These are phyloP conservation scores for Lochmaea capreae DNA, from an alignment of 2,888 invertebrate genomes.

Conservation along the genomic window DNA sequence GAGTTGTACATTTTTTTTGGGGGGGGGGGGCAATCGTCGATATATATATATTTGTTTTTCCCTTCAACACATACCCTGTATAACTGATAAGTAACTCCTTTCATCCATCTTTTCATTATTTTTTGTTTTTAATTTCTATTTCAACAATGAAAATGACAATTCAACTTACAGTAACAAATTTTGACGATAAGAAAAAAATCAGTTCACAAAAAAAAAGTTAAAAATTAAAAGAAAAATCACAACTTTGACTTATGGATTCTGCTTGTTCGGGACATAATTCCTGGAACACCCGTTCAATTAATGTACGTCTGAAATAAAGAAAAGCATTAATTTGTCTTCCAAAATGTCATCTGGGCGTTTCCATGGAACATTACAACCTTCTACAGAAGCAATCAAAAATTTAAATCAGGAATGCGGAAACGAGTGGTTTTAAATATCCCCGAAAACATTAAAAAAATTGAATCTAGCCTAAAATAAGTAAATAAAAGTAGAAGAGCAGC, in stretches of 20 bases:
- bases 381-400: no score
- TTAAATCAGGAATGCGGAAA: no score
- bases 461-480: no score
- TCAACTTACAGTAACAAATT: slow-evolving; percentile 36
- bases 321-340: neutral
- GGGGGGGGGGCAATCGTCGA: slow-evolving; percentile 17
- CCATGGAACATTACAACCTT: no score
- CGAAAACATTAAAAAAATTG: neutral
- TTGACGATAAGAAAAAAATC: slow-evolving; percentile 33
- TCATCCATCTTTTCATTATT: neutral
- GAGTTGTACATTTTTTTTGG: slow-evolving; percentile 31
- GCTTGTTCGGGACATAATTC: slow-evolving; percentile 82
- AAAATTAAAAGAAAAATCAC: slow-evolving; percentile 30
- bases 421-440: no score
- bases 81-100: slow-evolving; percentile 34
- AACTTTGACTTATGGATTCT: slow-evolving; percentile 71
- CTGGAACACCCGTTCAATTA: slow-evolving; percentile 84
- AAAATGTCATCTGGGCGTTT: no score
- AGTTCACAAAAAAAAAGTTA: slow-evolving; percentile 30
- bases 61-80: slow-evolving; percentile 30
- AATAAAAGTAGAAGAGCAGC: no score
- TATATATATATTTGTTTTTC: slow-evolving; percentile 11
- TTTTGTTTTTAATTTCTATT: slow-evolving; percentile 28
- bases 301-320: slow-evolving; percentile 74
- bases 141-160: slow-evolving; percentile 31